These are phyloP conservation scores for Dendrolimus houi DNA, from an alignment of 2,888 invertebrate species.

Conservation along the genomic window DNA sequence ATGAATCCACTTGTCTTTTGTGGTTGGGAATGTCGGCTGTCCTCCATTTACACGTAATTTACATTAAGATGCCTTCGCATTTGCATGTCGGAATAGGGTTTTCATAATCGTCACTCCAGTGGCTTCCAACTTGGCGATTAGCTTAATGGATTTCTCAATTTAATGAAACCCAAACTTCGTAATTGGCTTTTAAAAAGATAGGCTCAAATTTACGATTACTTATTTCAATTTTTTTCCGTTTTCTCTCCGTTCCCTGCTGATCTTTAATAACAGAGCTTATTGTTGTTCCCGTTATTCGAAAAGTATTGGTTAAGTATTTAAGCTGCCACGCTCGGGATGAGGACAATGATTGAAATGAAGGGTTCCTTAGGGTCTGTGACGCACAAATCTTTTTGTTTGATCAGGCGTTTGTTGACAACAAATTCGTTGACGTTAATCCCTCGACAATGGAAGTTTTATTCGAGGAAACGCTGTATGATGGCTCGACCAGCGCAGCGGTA, in stretches of 20 bases:
- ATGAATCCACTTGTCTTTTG: constrained; percentile 44
- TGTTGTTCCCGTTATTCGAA: constrained; percentile 31
- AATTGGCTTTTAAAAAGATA: constrained; percentile 64
- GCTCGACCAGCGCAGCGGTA: constrained; percentile 44
- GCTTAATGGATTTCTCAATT: constrained; percentile 68
- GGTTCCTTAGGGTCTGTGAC: constrained; percentile 45
- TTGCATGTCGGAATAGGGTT: constrained; percentile 65
- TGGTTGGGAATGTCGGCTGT: constrained; percentile 46
- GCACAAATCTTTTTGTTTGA: constrained; percentile 68
- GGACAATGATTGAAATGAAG: constrained; percentile 49
- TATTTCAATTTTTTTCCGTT: constrained; percentile 28
- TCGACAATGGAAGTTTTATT: constrained; percentile 66
- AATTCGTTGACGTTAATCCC: constrained; percentile 73
- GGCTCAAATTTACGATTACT: constrained; percentile 45
- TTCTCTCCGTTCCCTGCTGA: constrained; percentile 18
- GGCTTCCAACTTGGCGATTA: constrained; percentile 61
- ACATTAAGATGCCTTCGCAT: constrained; percentile 61
- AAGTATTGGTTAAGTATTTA: constrained; percentile 42
- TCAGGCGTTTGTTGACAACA: constrained; percentile 72
- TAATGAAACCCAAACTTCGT: constrained; percentile 61
- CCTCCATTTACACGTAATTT: constrained; percentile 64
- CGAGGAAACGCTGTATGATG: constrained; percentile 41
- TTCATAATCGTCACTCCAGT: constrained; percentile 65
- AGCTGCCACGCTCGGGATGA: constrained; percentile 39
- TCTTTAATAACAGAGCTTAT: constrained; percentile 20